Evolutionary conservation across 2,888 invertebrate species (phyloP).

Genomic region (Aleiodes alternator): DNA sequence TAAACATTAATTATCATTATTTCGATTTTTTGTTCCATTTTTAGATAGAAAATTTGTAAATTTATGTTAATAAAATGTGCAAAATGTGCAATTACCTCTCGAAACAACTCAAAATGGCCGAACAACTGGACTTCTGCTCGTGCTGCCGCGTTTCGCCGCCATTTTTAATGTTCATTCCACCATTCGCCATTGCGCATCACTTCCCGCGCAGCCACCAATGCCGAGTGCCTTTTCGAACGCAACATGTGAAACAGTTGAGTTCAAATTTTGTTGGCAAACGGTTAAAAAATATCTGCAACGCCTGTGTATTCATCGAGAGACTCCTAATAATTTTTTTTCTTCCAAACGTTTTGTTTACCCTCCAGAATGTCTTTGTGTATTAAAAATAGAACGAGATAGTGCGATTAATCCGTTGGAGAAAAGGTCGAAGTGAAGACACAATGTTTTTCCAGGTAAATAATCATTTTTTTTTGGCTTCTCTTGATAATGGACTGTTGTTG

Average conservation of each 20-base stretch:
- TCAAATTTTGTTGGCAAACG: slow-evolving; percentile 18
- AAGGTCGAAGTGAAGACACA: neutral
- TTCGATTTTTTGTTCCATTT: too few species aligned
- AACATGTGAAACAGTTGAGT: slow-evolving; percentile 6
- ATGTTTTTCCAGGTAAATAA: slow-evolving; percentile 61
- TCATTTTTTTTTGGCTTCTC: neutral
- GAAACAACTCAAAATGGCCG: too few species aligned
- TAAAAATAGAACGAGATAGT: neutral
- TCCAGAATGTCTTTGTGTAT: neutral
- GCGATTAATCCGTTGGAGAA: neutral
- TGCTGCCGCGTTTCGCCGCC: too few species aligned
- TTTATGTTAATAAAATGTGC: too few species aligned
- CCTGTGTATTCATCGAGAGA: neutral
- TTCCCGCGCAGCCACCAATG: too few species aligned
- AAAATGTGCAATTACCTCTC: too few species aligned
- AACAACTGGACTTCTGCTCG: too few species aligned
- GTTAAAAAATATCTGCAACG: neutral
- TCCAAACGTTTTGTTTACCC: neutral
- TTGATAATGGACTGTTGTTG: neutral
- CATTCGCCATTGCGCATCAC: too few species aligned
- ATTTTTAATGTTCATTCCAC: too few species aligned
- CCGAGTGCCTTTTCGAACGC: neutral
- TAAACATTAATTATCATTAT: too few species aligned
- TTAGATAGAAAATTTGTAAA: too few species aligned
- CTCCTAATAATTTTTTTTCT: neutral